Evolutionary conservation across 2,888 invertebrate species (phyloP), one percentile per base, ranked within the genome.

Genomic region (Willowsia nigromaculata): DNA sequence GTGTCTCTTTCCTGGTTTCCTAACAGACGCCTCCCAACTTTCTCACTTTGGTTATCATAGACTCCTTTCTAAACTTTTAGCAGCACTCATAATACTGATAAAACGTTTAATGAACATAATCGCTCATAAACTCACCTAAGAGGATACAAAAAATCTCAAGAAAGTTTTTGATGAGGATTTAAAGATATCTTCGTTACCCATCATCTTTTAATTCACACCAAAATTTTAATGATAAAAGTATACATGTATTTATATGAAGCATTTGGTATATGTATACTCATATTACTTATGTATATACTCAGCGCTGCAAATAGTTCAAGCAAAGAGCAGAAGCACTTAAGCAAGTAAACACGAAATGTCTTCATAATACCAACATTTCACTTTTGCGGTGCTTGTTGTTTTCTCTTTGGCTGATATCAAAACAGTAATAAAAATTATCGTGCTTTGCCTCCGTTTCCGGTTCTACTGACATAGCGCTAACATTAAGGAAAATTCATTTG

Each of bases 391-490:
- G 30, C 18, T 53, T n/a, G 1, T 78, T n/a, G n/a, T n/a, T n/a
- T n/a, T 53, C 47, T 43, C 74, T 13, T 30, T 33, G 33, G 50
- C 30, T 78, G 76, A 78, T 78, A 78, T 18, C 27, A 78, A 78
- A 27, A 15, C 13, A 18, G 53, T 33, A 50, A 78, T 78, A 78
- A 78, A 78, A 78, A 85, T 78, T 85, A 62, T 85, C 76, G 40
- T 85, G 50, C 59, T 78, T 30, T 18, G 30, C 22, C 50, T 22
- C 22, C 62, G 65, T 65, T 80, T 86, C 80, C 80, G 30, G 30
- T 86, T 86, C 40, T 65, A 50, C 62, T 40, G n/a, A 65, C 53
- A 80, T 53, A 40, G 65, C 47, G 30, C 33, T 15, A 53, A 68
- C 56, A 87, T 81, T 74, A 71, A 82, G 43, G 47, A 59, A 22